phyloP scores from a whole-genome alignment of 2,797 vertebrate genomes.

The Eurystomus glaucurus region DNA sequence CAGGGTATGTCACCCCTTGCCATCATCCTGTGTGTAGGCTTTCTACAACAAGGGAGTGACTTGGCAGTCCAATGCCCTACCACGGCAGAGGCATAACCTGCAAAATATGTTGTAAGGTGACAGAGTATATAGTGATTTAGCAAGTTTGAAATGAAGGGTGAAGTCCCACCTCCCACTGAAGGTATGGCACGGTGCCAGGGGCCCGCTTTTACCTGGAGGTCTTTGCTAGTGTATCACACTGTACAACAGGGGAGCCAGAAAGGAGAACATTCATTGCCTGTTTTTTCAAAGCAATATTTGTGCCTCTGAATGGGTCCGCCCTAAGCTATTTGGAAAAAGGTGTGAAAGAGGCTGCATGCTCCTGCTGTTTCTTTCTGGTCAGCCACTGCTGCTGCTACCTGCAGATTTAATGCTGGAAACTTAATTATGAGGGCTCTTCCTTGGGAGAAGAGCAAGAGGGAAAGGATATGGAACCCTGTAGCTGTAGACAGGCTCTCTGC shows the following conservation, averaged over 20 bases:
- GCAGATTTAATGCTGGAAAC: background rate
- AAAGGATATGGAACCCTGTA: rapidly evolving
- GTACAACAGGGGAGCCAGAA: background rate
- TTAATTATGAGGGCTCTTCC: background rate
- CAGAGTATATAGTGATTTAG: background rate
- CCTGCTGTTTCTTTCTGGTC: background rate
- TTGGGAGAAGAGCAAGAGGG: background rate
- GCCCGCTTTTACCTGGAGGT: no score
- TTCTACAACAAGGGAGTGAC: background rate
- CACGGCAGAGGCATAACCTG: background rate
- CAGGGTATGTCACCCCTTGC: rapidly evolving
- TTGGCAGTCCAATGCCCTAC: background rate
- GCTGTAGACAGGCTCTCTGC: background rate
- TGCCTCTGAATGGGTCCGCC: background rate
- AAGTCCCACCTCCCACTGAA: background rate
- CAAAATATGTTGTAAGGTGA: background rate
- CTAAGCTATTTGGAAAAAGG: background rate
- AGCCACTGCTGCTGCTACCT: background rate
- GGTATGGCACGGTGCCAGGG: background rate
- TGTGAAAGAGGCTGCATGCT: background rate
- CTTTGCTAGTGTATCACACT: background rate
- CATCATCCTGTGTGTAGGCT: no score
- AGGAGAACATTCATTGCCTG: background rate
- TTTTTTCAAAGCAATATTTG: background rate
- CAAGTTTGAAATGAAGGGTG: background rate